These are phyloP conservation scores for Eueremaeus valkanovi DNA, from an alignment of 2,888 invertebrate species.

Conservation along the genomic window DNA sequence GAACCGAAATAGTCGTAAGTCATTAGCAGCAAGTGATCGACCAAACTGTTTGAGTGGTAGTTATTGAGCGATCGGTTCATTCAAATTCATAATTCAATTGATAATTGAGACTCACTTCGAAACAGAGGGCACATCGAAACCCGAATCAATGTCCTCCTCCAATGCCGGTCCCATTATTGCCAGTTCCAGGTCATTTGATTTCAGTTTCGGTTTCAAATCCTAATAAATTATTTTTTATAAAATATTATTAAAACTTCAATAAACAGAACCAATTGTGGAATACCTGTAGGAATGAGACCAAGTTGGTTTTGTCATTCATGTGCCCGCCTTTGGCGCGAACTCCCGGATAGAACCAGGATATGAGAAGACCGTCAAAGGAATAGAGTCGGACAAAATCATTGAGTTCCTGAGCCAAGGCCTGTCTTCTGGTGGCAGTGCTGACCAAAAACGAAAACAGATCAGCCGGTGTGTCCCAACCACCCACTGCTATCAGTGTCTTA, in stretches of 20 bases:
- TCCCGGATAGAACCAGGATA: constrained; percentile 41
- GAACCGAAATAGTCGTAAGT: constrained; percentile 41
- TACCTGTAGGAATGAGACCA: constrained; percentile 25
- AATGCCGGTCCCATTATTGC: constrained; percentile 36
- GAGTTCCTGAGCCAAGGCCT: not conserved
- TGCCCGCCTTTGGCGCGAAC: constrained; percentile 1
- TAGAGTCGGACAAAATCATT: constrained; percentile 20
- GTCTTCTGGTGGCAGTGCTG: not conserved
- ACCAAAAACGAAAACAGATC: constrained; percentile 28
- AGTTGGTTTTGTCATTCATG: constrained; percentile 26
- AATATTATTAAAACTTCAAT: not conserved
- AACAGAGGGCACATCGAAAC: constrained; percentile 31
- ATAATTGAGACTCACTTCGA: constrained; percentile 29
- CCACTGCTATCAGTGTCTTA: constrained; percentile 25
- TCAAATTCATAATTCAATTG: not conserved
- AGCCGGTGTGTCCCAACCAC: constrained; percentile 37
- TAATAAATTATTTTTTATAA: not conserved
- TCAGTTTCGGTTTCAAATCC: not conserved
- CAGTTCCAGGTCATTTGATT: constrained; percentile 12
- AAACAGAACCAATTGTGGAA: not conserved
- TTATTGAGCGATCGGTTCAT: not conserved
- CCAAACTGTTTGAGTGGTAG: not conserved
- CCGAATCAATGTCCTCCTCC: constrained; percentile 20
- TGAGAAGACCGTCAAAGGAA: constrained; percentile 37
- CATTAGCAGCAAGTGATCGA: constrained; percentile 38